Evolutionary conservation across 2,797 vertebrate species (phyloP).

Genomic region (Pelobates cultripes): DNA sequence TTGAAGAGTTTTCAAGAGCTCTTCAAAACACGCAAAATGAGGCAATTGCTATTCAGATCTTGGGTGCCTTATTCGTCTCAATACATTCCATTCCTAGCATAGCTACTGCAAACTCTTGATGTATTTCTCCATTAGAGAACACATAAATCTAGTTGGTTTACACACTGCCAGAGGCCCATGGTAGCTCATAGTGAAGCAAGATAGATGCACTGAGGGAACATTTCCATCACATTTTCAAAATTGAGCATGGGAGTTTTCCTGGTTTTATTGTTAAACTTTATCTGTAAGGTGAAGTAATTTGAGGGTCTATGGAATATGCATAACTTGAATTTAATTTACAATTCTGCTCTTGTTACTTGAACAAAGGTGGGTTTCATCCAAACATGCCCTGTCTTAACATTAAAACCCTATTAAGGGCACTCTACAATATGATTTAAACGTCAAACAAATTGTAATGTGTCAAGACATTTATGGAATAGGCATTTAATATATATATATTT

Average conservation of each 20-base stretch:
- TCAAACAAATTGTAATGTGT: too few relatives aligned
- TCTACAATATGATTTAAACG: too few relatives aligned
- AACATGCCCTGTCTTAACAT: constrained; percentile 38
- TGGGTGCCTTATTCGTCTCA: constrained; percentile 21
- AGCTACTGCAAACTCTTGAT: constrained; percentile 39
- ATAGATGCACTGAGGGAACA: constrained; percentile 50
- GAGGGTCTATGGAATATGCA: constrained; percentile 40
- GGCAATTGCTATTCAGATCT: constrained; percentile 36
- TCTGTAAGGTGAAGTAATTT: constrained; percentile 42
- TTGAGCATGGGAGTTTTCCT: constrained; percentile 33
- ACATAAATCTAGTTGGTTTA: constrained; percentile 46
- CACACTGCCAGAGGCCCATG: constrained; percentile 40
- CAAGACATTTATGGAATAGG: too few relatives aligned
- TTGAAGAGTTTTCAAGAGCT: constrained; percentile 24
- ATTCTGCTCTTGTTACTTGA: constrained; percentile 41
- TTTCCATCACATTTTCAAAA: constrained; percentile 51
- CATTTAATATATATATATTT: background rate
- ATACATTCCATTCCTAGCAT: constrained; percentile 23
- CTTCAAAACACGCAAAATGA: constrained; percentile 24
- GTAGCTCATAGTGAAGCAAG: constrained; percentile 43
- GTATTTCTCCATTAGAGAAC: constrained; percentile 30
- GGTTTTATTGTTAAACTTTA: constrained; percentile 43
- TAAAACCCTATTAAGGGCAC: constrained; percentile 11
- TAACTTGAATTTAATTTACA: constrained; percentile 46
- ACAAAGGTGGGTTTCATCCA: constrained; percentile 52